These are phyloP conservation scores for Haemorhous mexicanus DNA, from an alignment of 2,113 vertebrate species.

Conservation along the genomic window DNA sequence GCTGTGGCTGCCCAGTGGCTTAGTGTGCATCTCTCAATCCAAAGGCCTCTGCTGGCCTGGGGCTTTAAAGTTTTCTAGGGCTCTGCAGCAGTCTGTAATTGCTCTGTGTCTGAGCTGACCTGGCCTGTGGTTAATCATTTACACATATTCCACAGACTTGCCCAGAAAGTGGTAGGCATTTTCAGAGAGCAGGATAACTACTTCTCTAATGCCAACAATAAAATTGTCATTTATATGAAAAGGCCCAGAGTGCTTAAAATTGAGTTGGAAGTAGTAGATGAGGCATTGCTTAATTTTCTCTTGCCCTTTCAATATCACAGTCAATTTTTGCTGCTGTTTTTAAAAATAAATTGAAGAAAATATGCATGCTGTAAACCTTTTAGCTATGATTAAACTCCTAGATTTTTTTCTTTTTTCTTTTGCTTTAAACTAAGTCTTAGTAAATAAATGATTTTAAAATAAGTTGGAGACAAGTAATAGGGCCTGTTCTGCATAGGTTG, in stretches of 20 bases:
- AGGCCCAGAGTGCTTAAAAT: background rate
- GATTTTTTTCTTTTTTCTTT: background rate
- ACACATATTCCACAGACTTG: background rate
- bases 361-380: background rate
- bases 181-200: background rate
- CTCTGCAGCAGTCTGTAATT: background rate
- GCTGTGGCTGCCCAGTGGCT: background rate
- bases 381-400: background rate
- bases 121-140: background rate
- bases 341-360: background rate
- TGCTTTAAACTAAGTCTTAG: background rate
- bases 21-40: background rate
- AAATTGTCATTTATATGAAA: conserved; percentile 17
- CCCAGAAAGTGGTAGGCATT: background rate
- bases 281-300: conserved; percentile 8
- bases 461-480: background rate
- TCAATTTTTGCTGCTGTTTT: background rate
- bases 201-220: background rate
- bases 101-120: background rate
- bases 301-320: background rate
- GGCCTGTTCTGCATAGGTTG: background rate
- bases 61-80: fast-evolving
- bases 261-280: background rate
- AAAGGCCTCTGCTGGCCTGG: background rate
- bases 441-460: background rate